Base-by-base conservation (phyloP, 2,113 vertebrate species). In the Pipra filicauda region DNA sequence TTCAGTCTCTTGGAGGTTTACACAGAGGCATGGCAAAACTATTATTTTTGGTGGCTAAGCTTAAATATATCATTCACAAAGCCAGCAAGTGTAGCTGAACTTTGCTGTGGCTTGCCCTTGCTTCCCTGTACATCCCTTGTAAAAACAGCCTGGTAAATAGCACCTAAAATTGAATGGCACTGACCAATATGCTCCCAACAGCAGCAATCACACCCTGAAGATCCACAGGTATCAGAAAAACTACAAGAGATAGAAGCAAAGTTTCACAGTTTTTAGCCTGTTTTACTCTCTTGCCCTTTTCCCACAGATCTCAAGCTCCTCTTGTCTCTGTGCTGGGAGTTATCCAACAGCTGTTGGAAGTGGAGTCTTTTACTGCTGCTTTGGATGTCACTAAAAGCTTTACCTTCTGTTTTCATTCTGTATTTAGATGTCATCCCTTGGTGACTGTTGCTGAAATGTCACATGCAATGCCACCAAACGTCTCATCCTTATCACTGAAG, bases 1-100 rank as follows among this genome's bases (percentile, higher is more conserved):
- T 95, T 88, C 71, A 79, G 37, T 82, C 55, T 23, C 55, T 58
- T 15, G 58, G 66, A 55, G 39, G 59, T 71, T 94, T 87, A 87
- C 46, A 62, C 6, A 61, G 39, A 78, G 69, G 17, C 39, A 76
- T 26, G 44, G 23, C 2, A 12, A 94, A 88, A 18, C 37, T 76
- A 43, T 73, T 92, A 11, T 43, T 91, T 87, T 85, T 73, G 51
- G 46, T 69, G 55, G 39, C 62, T 89, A 75, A 59, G 18, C 20
- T 74, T 64, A 57, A 91, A 73, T 28, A 15, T 14, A 17, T 33
- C 6, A 46, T 66, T 95, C 41, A 85, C 48, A 41, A 76, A 91
- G 44, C 33, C 0, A 0, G 23, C 23, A 86, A 72, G 37, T 0
- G 0, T 14, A 65, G 20, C 11, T 88, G 37, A 89, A 55, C 24